Conservation (phyloP, 2,113 vertebrate species). For the Antechinus stuartii region DNA sequence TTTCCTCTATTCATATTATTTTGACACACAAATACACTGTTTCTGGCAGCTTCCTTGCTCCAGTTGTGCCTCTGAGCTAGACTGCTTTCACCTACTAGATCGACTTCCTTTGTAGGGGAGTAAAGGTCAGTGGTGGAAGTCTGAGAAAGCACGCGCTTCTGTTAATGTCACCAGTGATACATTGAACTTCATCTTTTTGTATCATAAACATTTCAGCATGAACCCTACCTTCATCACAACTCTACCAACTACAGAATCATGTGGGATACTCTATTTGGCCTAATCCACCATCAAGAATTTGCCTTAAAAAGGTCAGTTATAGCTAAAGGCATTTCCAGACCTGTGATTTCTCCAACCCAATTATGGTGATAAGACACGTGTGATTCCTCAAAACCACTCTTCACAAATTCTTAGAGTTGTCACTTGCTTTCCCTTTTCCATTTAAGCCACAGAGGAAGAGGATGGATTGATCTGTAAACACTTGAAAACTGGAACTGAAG, state of each 20-base stretch:
- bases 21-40: not conserved
- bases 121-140: not conserved
- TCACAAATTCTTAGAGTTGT: not conserved
- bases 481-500: not conserved
- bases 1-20: not conserved
- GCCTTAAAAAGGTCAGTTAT: too few relatives aligned
- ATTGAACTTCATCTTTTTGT: not conserved
- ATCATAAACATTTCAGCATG: too few relatives aligned
- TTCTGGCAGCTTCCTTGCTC: not conserved
- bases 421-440: not conserved
- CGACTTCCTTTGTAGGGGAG: not conserved
- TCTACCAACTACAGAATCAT: not conserved
- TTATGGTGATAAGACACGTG: not conserved
- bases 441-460: not conserved
- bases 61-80: not conserved
- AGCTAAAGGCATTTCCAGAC: not conserved
- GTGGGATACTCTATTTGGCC: not conserved
- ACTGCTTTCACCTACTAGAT: too few relatives aligned
- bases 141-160: not conserved
- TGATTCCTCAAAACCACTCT: not conserved
- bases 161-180: not conserved
- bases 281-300: not conserved
- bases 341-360: not conserved
- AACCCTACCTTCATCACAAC: not conserved
- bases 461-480: not conserved